Evolutionary conservation across 92 coral and sea anemone genomes (phyloP), one percentile per base, ranked within the genome.

Genomic region (Pocillopora grandis): DNA sequence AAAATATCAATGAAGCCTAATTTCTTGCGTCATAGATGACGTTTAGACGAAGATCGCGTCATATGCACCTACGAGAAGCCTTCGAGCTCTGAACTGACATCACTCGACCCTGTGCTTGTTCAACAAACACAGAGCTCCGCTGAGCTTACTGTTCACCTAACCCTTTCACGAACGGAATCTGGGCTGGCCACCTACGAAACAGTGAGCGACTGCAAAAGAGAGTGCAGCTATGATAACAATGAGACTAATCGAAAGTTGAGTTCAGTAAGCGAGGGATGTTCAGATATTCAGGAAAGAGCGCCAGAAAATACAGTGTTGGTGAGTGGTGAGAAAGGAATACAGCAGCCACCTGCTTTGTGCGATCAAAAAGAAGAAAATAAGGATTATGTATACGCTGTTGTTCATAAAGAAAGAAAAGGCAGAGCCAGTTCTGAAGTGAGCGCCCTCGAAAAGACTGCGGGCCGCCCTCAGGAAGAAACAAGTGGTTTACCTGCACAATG

Each of bases 371-470:
- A 75, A 10, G 48, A 21, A 56, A 75, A 6, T 5, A 23, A 58
- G 31, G 64, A 58, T 10, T 49, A 57, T 27, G 78, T 75, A 20
- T 75, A 75, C 63, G 78, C 78, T 16, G 63, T 55, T 57, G 78
- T 74, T 27, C 27, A 27, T 27, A 27, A 27, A 27, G 27, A 27
- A 27, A 27, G 27, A 27, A 27, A 27, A 27, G 42, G 36, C 3
- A 75, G 31, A 27, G 78, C 36, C 31, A 33, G 27, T 1, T 62
- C 66, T 62, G 21, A 21, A 8, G 21, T 21, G 66, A 62, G 66
- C n/a, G 17, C n/a, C 21, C 66, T 16, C 66, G 66, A 19, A 19
- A 62, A 62, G n/a, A 9, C 20, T 16, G n/a, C n/a, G 66, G 2
- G 7, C 66, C n/a, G n/a, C 66, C n/a, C n/a, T 16, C 3, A 62